Conservation (phyloP, 2,113 vertebrate genomes). For the Brachypodius melanocephalos region DNA sequence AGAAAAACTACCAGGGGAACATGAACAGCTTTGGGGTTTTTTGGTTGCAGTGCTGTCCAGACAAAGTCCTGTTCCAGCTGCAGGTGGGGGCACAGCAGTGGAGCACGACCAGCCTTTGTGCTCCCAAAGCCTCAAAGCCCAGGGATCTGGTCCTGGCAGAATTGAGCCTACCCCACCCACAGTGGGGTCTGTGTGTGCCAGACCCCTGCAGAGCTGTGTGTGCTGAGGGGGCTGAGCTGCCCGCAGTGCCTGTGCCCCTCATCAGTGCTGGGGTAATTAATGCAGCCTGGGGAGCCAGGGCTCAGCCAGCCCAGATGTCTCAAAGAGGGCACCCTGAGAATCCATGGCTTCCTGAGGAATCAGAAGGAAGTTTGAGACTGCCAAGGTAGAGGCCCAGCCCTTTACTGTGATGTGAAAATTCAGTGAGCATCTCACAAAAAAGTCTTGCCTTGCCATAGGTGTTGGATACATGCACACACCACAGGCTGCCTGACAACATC, state of each 20-base stretch:
- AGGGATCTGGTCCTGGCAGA: background rate
- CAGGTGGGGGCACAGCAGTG: background rate
- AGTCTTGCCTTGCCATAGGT: background rate
- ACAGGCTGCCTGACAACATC: background rate
- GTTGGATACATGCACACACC: accelerated
- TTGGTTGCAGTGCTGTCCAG: background rate
- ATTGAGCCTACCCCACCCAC: background rate
- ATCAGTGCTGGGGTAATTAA: background rate
- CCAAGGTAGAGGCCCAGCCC: background rate
- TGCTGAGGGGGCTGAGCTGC: background rate
- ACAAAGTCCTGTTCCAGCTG: background rate
- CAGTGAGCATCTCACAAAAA: background rate
- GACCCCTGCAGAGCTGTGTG: background rate
- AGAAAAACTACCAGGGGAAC: background rate
- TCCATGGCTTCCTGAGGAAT: background rate
- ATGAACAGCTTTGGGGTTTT: background rate
- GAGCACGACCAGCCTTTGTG: accelerated
- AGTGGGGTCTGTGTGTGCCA: background rate
- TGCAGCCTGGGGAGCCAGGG: background rate
- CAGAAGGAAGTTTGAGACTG: background rate
- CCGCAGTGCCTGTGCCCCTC: background rate
- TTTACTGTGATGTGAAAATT: background rate
- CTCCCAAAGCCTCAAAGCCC: background rate
- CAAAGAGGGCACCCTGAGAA: background rate
- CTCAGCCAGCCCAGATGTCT: background rate